Conservation (phyloP, 2,888 invertebrate genomes). For the Caenorhabditis drosophilae region DNA sequence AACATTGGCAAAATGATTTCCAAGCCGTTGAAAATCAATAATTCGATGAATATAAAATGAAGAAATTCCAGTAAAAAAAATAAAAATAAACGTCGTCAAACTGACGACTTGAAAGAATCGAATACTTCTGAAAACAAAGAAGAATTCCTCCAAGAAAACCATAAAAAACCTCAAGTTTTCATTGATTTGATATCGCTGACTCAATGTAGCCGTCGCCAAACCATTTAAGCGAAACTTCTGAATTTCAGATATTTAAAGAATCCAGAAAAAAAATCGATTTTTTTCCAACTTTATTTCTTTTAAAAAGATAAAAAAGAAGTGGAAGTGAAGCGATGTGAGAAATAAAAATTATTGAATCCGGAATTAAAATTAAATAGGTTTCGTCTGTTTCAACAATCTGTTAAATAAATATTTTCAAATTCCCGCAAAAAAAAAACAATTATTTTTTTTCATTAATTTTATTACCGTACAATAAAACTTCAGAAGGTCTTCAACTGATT, state of each 20-base stretch:
- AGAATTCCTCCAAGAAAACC: neutral
- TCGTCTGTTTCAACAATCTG: too few species aligned
- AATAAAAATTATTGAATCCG: conserved; percentile 5
- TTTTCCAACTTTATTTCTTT: conserved; percentile 5
- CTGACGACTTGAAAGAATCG: conserved; percentile 16
- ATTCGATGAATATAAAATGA: neutral
- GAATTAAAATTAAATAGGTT: too few species aligned
- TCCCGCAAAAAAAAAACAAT: too few species aligned
- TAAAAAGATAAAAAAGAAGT: neutral
- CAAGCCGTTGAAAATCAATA: neutral
- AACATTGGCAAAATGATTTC: conserved; percentile 8
- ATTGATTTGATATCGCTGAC: conserved; percentile 18
- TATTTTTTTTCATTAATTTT: neutral
- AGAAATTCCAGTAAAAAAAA: conserved; percentile 6
- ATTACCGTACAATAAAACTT: neutral
- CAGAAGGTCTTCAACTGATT: too few species aligned
- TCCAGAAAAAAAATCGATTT: too few species aligned
- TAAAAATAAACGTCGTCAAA: conserved; percentile 15
- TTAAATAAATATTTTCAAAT: too few species aligned
- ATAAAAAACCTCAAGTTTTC: conserved; percentile 12
- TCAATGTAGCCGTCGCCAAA: too few species aligned
- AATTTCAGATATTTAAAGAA: too few species aligned
- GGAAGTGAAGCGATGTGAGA: conserved; percentile 9
- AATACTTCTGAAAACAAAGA: conserved; percentile 2
- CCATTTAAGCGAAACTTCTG: too few species aligned